Conservation (phyloP, 2,113 vertebrate genomes). For the Hydrolagus affinis region DNA sequence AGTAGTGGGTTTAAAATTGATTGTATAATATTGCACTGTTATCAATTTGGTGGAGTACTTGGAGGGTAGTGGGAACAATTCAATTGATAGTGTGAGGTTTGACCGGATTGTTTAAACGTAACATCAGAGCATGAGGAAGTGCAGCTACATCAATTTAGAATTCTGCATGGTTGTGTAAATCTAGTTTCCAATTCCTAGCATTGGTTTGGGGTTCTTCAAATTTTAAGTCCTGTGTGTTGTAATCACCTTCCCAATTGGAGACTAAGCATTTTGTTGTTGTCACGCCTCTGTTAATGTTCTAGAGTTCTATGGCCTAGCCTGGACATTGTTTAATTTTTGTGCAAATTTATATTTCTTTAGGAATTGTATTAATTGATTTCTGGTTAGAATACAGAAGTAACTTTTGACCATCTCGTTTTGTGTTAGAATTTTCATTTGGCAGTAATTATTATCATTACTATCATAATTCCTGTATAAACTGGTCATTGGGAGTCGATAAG, state of each 20-base stretch:
- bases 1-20: neutral
- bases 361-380: neutral
- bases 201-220: no score
- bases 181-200: no score
- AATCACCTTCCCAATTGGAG: neutral
- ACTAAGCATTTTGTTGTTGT: neutral
- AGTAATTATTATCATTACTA: no score
- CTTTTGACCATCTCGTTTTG: neutral
- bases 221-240: neutral
- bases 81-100: conserved; percentile 34
- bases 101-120: neutral
- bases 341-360: neutral
- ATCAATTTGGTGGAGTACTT: no score
- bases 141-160: no score
- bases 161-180: no score
- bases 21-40: neutral
- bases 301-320: neutral
- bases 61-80: no score
- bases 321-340: neutral
- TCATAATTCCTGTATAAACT: no score
- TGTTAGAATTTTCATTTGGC: neutral
- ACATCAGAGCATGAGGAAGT: no score
- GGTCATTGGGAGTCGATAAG: no score
- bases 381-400: no score
- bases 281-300: neutral